phyloP scores from a whole-genome alignment of 1,140 invertebrate species.

The Drosophila truncata region DNA sequence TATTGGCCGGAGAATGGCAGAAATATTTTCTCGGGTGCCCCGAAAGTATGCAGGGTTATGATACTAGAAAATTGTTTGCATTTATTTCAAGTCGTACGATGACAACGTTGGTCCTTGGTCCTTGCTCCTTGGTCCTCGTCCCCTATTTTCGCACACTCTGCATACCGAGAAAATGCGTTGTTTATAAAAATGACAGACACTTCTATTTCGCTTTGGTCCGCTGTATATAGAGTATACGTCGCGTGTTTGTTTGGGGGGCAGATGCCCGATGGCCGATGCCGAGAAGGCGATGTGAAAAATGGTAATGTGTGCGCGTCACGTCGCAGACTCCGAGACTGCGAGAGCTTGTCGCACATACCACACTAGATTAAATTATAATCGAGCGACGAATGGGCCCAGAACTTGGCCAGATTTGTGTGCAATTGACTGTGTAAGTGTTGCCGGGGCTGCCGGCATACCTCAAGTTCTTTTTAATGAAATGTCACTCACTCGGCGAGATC shows the following conservation, averaged over 20 bases:
- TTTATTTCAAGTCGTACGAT: conserved; percentile 74
- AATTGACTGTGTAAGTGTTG: conserved; percentile 79
- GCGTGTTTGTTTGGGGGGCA: conserved; percentile 13
- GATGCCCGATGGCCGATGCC: conserved; percentile 18
- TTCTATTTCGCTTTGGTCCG: conserved; percentile 67
- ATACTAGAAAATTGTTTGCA: conserved; percentile 71
- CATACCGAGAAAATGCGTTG: conserved; percentile 68
- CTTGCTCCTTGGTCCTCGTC: conserved; percentile 10
- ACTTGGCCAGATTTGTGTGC: conserved; percentile 73
- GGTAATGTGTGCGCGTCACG: conserved; percentile 69
- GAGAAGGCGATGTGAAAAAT: conserved; percentile 75
- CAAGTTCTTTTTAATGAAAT: conserved; percentile 70
- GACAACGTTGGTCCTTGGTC: conserved; percentile 49
- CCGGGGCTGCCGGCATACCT: conserved; percentile 13
- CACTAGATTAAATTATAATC: conserved; percentile 83
- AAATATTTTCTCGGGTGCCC: conserved; percentile 28
- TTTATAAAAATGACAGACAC: conserved; percentile 83
- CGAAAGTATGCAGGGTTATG: conserved; percentile 45
- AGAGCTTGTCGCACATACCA: conserved; percentile 75
- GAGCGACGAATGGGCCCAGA: conserved; percentile 51
- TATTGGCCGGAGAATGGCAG: conserved; percentile 37
- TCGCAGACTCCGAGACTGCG: conserved; percentile 40
- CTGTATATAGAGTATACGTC: neutral
- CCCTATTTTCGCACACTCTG: conserved; percentile 10
- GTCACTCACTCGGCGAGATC: conserved; percentile 63